Evolutionary conservation across 2,113 vertebrate species (phyloP).

Genomic region (Cyanoderma ruficeps): DNA sequence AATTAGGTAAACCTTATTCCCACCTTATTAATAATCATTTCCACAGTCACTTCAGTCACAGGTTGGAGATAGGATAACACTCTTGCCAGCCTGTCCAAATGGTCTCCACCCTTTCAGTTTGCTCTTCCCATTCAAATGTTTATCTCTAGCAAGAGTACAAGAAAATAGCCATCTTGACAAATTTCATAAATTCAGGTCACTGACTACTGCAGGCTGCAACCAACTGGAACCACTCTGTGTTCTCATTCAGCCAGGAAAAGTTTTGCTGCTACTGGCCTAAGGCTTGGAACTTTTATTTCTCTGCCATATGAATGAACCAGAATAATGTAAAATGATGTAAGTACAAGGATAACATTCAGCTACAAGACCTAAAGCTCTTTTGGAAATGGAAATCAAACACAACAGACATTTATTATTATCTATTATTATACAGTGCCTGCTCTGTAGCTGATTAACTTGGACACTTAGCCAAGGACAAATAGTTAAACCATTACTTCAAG

Average conservation of each 20-base stretch:
- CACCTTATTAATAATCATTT: background rate
- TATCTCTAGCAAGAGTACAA: background rate
- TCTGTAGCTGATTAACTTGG: slow-evolving; percentile 41
- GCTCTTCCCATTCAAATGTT: background rate
- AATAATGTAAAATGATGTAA: background rate
- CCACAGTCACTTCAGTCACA: background rate
- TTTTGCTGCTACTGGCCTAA: background rate
- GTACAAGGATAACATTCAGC: background rate
- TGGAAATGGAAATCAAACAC: slow-evolving; percentile 7
- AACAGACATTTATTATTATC: background rate
- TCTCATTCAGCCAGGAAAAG: background rate
- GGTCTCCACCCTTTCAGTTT: background rate
- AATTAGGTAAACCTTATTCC: background rate
- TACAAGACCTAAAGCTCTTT: background rate
- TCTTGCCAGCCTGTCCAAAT: background rate
- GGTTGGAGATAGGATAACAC: background rate
- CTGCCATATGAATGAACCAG: background rate
- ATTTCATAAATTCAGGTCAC: background rate
- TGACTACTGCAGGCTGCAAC: background rate
- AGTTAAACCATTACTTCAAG: background rate
- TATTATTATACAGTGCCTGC: background rate
- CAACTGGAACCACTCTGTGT: background rate
- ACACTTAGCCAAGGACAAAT: slow-evolving; percentile 4
- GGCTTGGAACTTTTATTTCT: background rate
- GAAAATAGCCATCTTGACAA: background rate